Percentiles rank a stretch among this genome's conserved stretches.
Evolutionary conservation across 2,113 vertebrate species (phyloP).

Genomic region (Halichoerus grypus): DNA sequence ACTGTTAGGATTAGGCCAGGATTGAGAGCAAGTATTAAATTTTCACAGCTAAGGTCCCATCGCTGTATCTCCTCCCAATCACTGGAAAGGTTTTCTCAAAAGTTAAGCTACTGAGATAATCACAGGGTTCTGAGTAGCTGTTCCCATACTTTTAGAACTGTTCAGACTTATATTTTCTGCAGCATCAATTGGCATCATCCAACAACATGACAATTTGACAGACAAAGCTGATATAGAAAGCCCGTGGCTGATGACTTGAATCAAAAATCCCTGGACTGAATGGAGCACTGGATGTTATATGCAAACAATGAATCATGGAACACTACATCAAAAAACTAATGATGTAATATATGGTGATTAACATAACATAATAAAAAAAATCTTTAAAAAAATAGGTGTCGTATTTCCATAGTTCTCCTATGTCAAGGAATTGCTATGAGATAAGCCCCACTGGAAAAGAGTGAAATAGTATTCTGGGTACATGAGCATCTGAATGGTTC

Average conservation of each 20-base stretch:
- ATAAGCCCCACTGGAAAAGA: background rate
- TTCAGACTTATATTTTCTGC: background rate
- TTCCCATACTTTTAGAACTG: background rate
- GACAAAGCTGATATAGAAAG: background rate
- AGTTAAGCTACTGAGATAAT: background rate
- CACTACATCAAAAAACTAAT: no score
- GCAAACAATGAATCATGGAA: no score
- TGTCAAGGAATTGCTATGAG: background rate
- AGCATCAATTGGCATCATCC: background rate
- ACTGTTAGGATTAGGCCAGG: background rate
- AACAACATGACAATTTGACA: background rate
- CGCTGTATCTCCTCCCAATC: background rate
- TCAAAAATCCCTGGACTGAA: background rate
- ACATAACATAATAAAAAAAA: no score
- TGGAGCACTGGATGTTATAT: no score
- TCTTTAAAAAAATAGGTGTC: no score
- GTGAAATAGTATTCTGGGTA: background rate
- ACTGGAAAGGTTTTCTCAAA: background rate
- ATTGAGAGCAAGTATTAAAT: background rate
- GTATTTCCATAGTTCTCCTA: background rate
- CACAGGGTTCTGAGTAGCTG: background rate
- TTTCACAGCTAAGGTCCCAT: background rate
- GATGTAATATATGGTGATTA: no score
- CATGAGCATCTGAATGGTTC: background rate
- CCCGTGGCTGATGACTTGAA: background rate